These are phyloP conservation scores for Lucilia cuprina DNA, from an alignment of 1,140 invertebrate genomes.

Conservation along the genomic window DNA sequence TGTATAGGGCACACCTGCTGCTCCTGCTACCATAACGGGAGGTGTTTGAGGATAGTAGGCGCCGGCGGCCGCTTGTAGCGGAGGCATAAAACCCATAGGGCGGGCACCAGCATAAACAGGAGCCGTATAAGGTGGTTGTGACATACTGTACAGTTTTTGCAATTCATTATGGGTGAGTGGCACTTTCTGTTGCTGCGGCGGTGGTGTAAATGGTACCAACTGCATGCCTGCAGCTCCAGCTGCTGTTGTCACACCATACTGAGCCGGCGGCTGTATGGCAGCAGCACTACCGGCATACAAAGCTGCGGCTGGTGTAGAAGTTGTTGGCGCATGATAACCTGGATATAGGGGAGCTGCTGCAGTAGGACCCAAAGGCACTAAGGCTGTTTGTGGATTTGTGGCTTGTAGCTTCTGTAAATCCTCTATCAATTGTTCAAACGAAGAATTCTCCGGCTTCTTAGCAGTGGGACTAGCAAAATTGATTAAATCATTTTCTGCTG, in stretches of 20 bases:
- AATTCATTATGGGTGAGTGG: conserved; percentile 55
- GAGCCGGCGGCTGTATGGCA: conserved; percentile 23
- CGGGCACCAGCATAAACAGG: background rate
- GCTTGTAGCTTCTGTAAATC: conserved; percentile 65
- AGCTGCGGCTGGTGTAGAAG: conserved; percentile 39
- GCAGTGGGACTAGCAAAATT: conserved; percentile 74
- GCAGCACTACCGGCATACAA: conserved; percentile 11
- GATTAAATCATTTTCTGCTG: conserved; percentile 71
- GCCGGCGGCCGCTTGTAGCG: conserved; percentile 31
- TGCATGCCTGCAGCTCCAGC: conserved; percentile 46
- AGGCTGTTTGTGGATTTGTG: conserved; percentile 48
- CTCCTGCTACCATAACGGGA: conserved; percentile 30
- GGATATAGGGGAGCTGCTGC: conserved; percentile 41
- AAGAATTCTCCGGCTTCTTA: conserved; percentile 63
- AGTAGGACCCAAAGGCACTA: conserved; percentile 53
- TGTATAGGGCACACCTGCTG: conserved; percentile 1
- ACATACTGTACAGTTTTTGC: conserved; percentile 58
- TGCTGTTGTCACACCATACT: conserved; percentile 41
- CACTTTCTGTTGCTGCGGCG: conserved; percentile 46
- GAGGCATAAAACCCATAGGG: conserved; percentile 40
- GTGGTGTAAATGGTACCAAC: conserved; percentile 52
- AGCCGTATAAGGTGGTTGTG: conserved; percentile 37
- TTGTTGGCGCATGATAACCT: conserved; percentile 36
- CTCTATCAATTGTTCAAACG: conserved; percentile 67
- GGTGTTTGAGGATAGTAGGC: conserved; percentile 49